Conservation (phyloP, 2,888 invertebrate species). For the Drosophila aldrichi region DNA sequence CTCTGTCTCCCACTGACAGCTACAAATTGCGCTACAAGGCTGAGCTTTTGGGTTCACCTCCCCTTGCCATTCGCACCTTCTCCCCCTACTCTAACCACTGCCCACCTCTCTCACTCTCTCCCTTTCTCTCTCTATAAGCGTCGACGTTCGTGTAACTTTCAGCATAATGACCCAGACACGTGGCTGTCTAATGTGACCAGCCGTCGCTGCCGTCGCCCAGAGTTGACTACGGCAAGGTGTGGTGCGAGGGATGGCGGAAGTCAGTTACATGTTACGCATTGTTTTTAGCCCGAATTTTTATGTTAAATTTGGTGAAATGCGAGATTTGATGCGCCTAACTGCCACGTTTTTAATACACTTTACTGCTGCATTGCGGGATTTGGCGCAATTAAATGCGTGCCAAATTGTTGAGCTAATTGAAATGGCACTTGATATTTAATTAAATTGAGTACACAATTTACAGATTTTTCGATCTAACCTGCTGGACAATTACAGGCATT, state of each 20-base stretch:
- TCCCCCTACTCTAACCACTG: background rate
- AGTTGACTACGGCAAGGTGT: slow-evolving; percentile 18
- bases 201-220: slow-evolving; percentile 24
- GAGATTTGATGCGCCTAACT: slow-evolving; percentile 43
- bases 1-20: slow-evolving; percentile 69
- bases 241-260: background rate
- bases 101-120: background rate
- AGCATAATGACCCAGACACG: slow-evolving; percentile 83
- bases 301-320: slow-evolving; percentile 69
- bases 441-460: slow-evolving; percentile 52
- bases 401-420: slow-evolving; percentile 74
- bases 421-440: slow-evolving; percentile 71
- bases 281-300: slow-evolving; percentile 70
- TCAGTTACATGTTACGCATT: slow-evolving; percentile 48
- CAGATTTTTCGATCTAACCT: slow-evolving; percentile 48
- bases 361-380: slow-evolving; percentile 70
- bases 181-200: slow-evolving; percentile 81
- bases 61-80: background rate
- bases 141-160: slow-evolving; percentile 79
- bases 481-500: slow-evolving; percentile 4
- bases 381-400: slow-evolving; percentile 72
- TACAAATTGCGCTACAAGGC: slow-evolving; percentile 78
- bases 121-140: slow-evolving; percentile 49
- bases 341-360: slow-evolving; percentile 80
- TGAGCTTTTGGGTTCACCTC: slow-evolving; percentile 33